Base-by-base conservation (phyloP, 2,113 vertebrate genomes). In the Neoarius graeffei region DNA sequence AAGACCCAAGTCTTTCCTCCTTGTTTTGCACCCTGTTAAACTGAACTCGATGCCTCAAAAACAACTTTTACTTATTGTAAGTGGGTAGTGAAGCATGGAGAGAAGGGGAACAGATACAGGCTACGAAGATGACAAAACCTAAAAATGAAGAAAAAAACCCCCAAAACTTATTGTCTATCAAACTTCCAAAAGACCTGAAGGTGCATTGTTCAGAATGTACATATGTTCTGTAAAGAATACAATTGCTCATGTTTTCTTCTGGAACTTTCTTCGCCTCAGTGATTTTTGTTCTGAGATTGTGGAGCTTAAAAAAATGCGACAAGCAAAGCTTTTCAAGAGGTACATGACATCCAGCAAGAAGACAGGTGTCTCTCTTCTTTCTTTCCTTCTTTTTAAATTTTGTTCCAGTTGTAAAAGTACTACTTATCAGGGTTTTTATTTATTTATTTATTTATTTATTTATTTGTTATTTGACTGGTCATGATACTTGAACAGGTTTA, bases 31-130 rank as follows among this genome's bases (percentile, higher is more conserved):
- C 52, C 79, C 89, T 88, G 86, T 90, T 89, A 81, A 87, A 89
- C 85, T 14, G 79, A 88, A 69, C 57, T 54, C 48, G 15, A 60
- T 15, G 57, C 73, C 52, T 83, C 56, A 73, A 88, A 86, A 88
- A 91, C 89, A 88, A 66, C 80, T 89, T 90, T 77, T 87, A 67
- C 85, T 90, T 83, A 19, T 82, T 17, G 7, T 30, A 19, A 85
- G 23, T 11, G 14, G 25, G 52, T 64, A 52, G 35, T 25, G 82
- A 64, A 74, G 57, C 80, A 23, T 54, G 64, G 64, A 81, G 67
- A 81, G 73, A 84, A 13, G 25, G 19, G 42, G 57, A 25, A 59
- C 52, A 71, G 81, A 77, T 71, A n/a, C 48, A 56, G 19, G 19
- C 85, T 5, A 30, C 6, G 25, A 79, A 76, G 67, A 30, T 1